Conservation (phyloP, 2,797 vertebrate genomes). For the Myiotriccus ornatus region DNA sequence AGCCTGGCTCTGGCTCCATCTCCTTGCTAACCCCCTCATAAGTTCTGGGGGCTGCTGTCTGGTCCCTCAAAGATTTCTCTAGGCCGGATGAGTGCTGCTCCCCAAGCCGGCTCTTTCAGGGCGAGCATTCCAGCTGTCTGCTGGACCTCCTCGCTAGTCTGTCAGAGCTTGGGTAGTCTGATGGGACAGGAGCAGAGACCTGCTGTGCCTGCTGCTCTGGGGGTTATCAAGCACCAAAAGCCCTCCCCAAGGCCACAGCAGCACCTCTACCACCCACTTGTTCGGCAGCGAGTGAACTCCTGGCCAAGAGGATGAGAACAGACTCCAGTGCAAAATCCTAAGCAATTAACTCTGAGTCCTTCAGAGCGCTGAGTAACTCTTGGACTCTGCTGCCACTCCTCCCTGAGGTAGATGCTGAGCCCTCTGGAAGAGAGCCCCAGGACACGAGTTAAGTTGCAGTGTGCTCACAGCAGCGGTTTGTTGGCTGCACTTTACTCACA, state of each 20-base stretch:
- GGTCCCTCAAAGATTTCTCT: neutral
- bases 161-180: neutral
- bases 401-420: neutral
- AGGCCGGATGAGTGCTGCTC: neutral
- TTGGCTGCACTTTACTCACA: neutral
- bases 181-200: neutral
- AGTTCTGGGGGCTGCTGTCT: neutral
- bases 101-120: neutral
- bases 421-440: neutral
- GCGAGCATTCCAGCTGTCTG: fast-evolving
- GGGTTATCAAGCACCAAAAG: neutral
- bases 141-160: fast-evolving
- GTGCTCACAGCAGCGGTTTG: neutral
- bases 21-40: fast-evolving
- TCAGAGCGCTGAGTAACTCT: neutral
- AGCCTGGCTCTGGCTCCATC: neutral
- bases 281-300: neutral
- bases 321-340: neutral
- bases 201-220: neutral
- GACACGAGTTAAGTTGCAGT: fast-evolving
- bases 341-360: neutral
- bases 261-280: neutral
- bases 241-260: neutral
- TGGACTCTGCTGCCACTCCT: neutral
- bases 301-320: neutral